Percentiles rank a stretch among this genome's conserved stretches.
phyloP scores from a whole-genome alignment of 2,888 invertebrate genomes.

The Alviniconcha strummeri region DNA sequence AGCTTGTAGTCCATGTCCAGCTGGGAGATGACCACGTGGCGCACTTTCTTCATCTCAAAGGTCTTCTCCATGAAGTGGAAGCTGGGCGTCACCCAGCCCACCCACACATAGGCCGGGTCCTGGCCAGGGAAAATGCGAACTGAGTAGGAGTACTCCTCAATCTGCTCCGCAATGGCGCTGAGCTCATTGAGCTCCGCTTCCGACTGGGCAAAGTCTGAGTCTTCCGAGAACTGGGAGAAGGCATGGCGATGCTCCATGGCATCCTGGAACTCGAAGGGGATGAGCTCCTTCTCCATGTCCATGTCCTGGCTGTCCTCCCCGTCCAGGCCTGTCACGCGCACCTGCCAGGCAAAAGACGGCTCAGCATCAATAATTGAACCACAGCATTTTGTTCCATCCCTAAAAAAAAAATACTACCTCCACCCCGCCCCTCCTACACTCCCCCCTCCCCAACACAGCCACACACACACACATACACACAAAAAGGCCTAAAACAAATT shows the following conservation, averaged over 20 bases:
- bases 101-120: constrained; percentile 94
- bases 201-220: constrained; percentile 64
- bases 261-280: constrained; percentile 66
- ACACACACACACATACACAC: too few species aligned
- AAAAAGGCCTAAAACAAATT: too few species aligned
- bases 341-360: background rate
- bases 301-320: constrained; percentile 36
- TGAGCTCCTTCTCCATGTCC: constrained; percentile 53
- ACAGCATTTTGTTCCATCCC: too few species aligned
- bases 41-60: constrained; percentile 71
- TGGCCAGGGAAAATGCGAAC: constrained; percentile 92
- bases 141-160: constrained; percentile 98
- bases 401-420: too few species aligned
- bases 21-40: constrained; percentile 69
- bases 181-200: constrained; percentile 67
- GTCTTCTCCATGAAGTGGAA: constrained; percentile 77
- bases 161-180: constrained; percentile 74
- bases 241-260: constrained; percentile 52
- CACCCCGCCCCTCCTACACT: too few species aligned
- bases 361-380: too few species aligned
- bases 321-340: constrained; percentile 37
- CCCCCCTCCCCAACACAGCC: too few species aligned
- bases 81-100: constrained; percentile 99
- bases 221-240: constrained; percentile 58
- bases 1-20: constrained; percentile 80